Percentiles rank a stretch among this genome's conserved stretches.
Evolutionary conservation across 2,113 vertebrate genomes (phyloP).

Genomic region (Caloenas nicobarica): DNA sequence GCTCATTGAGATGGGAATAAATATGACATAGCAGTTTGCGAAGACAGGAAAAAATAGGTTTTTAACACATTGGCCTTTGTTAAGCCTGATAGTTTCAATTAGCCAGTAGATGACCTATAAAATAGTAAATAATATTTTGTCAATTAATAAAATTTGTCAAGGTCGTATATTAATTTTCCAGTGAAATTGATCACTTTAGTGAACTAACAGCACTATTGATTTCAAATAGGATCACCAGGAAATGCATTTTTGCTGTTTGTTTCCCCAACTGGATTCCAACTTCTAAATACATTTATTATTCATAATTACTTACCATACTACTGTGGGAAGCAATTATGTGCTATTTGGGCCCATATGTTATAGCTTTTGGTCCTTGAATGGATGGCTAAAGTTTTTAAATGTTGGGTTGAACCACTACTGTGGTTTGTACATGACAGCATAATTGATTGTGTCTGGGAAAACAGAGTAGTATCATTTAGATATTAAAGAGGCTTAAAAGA

Average conservation of each 20-base stretch:
- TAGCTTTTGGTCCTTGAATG: neutral
- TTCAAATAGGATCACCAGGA: neutral
- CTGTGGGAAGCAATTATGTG: neutral
- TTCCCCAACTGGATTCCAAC: neutral
- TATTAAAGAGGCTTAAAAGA: slow-evolving; percentile 38
- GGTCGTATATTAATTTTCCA: neutral
- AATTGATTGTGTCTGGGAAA: slow-evolving; percentile 33
- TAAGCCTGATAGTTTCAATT: neutral
- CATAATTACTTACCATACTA: neutral
- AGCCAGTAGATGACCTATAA: neutral
- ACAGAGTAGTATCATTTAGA: neutral
- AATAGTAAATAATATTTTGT: neutral
- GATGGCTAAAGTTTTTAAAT: neutral
- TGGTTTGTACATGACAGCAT: slow-evolving; percentile 18
- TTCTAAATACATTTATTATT: neutral
- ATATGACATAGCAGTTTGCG: neutral
- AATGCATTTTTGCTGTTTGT: neutral
- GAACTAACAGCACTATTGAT: neutral
- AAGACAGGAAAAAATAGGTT: neutral
- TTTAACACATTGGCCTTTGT: neutral
- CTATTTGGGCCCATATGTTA: neutral
- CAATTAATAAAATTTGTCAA: neutral
- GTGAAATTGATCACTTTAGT: neutral
- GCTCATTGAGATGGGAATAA: neutral
- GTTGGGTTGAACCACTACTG: neutral